These are phyloP conservation scores for Isurus oxyrinchus DNA, from an alignment of 2,113 vertebrate genomes.

Conservation along the genomic window DNA sequence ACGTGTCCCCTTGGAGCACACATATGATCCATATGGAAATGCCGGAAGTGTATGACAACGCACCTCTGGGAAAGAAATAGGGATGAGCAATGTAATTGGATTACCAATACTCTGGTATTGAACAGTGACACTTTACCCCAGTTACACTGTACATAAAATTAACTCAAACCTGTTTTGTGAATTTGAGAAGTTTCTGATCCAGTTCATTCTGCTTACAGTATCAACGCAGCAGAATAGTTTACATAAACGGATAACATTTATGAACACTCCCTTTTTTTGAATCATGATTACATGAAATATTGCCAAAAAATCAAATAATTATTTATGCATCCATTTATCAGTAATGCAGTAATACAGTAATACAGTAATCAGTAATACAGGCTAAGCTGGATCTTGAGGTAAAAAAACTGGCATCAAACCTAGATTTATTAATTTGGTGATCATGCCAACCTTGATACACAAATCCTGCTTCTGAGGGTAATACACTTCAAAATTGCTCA, in stretches of 20 bases:
- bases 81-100: not conserved
- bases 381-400: not conserved
- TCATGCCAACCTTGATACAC: not conserved
- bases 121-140: not conserved
- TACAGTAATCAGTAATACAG: too few relatives aligned
- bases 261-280: not conserved
- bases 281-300: not conserved
- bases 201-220: not conserved
- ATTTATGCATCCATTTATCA: not conserved
- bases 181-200: not conserved
- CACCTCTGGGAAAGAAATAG: slow-evolving; percentile 56
- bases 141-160: not conserved
- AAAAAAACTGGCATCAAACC: not conserved
- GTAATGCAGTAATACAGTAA: too few relatives aligned
- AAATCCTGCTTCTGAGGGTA: not conserved
- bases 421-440: not conserved
- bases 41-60: slow-evolving; percentile 71
- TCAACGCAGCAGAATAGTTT: too few relatives aligned
- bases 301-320: not conserved
- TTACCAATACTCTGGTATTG: not conserved
- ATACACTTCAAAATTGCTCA: not conserved
- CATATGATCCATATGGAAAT: slow-evolving; percentile 70
- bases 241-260: not conserved
- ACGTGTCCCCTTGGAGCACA: slow-evolving; percentile 68
- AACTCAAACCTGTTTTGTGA: not conserved